Conservation (phyloP, 2,797 vertebrate species). For the Sebastes vulpes region DNA sequence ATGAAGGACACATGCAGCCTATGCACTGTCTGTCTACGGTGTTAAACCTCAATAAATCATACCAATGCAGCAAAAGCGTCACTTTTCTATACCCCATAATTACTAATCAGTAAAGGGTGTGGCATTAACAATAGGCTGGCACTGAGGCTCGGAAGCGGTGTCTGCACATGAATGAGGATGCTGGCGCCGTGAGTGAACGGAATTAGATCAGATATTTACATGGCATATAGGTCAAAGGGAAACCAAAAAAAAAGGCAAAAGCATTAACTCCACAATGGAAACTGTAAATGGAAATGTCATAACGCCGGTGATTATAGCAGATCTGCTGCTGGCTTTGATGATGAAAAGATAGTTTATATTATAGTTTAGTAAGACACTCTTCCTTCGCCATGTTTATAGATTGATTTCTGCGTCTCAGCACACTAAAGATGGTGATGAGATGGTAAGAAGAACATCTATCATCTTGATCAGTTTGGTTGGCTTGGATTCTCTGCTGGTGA, state of each 20-base stretch:
- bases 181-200: not conserved
- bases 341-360: not conserved
- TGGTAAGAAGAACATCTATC: not conserved
- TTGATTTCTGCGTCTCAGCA: not conserved
- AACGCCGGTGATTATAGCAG: not conserved
- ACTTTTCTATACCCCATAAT: constrained; percentile 16
- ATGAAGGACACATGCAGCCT: not conserved
- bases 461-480: not conserved
- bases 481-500: not conserved
- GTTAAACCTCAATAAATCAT: not conserved
- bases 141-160: not conserved
- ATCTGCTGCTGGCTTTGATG: not conserved
- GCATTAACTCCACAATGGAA: constrained; percentile 6
- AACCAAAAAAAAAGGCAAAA: too few species aligned
- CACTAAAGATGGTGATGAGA: not conserved
- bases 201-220: constrained; percentile 21
- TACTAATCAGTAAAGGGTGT: constrained; percentile 38
- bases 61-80: not conserved
- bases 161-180: constrained; percentile 5
- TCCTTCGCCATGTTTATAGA: not conserved
- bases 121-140: constrained; percentile 20
- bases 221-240: not conserved
- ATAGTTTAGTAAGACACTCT: not conserved
- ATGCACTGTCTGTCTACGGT: not conserved
- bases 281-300: constrained; percentile 10